These are phyloP conservation scores for Bhutanitis thaidina DNA, from an alignment of 2,888 invertebrate species.

Conservation along the genomic window DNA sequence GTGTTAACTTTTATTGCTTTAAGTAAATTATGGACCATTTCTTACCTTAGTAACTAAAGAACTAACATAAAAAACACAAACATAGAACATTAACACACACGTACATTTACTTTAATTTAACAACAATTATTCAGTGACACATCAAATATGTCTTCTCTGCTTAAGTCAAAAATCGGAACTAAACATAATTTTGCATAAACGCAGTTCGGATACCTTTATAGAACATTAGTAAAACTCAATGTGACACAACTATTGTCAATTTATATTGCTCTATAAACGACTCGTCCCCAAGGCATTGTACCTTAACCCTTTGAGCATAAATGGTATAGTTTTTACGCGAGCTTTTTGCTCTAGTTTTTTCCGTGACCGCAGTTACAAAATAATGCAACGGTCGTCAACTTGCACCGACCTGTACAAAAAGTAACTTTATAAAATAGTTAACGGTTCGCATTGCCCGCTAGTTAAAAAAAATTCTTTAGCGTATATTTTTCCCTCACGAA, in stretches of 20 bases:
- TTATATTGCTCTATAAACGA: constrained; percentile 66
- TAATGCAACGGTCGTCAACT: constrained; percentile 50
- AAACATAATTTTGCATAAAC: constrained; percentile 46
- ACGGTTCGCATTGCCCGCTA: constrained; percentile 25
- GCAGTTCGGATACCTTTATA: constrained; percentile 56
- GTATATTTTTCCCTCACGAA: constrained; percentile 16
- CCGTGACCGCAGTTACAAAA: constrained; percentile 65
- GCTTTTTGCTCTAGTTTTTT: constrained; percentile 72
- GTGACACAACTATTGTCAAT: constrained; percentile 58
- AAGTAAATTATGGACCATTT: too few relatives aligned
- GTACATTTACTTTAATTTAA: neutral
- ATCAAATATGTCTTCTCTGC: constrained; percentile 43
- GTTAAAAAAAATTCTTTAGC: constrained; percentile 21
- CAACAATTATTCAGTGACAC: neutral
- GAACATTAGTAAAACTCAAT: constrained; percentile 58
- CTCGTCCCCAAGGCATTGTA: constrained; percentile 47
- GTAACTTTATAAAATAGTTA: constrained; percentile 32
- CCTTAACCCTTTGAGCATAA: constrained; percentile 56
- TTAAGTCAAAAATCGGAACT: constrained; percentile 60
- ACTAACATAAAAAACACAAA: too few relatives aligned
- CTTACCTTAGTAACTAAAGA: too few relatives aligned
- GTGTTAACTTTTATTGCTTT: too few relatives aligned
- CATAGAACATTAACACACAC: neutral
- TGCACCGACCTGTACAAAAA: constrained; percentile 25
- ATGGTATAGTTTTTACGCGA: constrained; percentile 43